Base-by-base conservation (phyloP, 2,888 invertebrate genomes). In the Tachystola acroxantha region DNA sequence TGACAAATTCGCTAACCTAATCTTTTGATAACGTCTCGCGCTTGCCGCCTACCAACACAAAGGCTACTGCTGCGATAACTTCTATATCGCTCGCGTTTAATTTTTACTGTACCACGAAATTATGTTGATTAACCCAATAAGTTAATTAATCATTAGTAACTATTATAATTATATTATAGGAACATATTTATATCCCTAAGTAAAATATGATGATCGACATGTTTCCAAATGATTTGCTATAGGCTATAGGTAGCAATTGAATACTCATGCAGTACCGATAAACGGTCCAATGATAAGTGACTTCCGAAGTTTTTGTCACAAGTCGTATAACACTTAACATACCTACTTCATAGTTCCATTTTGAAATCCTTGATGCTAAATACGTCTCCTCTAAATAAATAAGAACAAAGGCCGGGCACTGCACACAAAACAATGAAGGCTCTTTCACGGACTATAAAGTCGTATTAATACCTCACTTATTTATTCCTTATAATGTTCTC, bases 401-500 rank as follows among this genome's bases (percentile, higher is more conserved):
- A 53, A 50, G 60, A 64, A 72, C 69, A 70, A 71, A 67, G 58
- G 51, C 55, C 47, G 51, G 42, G 59, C 51, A 57, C 52, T 58
- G 54, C 51, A 56, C 51, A 61, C 59, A 62, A 68, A 75, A 79
- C 80, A 82, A 79, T 79, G 76, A 71, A 71, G 64, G 65, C 72
- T 78, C 64, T 80, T 82, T 82, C 80, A 84, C 77, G 81, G 71
- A 71, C 76, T 81, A 79, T 82, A 82, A 82, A 81, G 68, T 64
- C 61, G 66, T 74, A 81, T 81, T 81, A 79, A 77, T 80, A 79
- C 73, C 63, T 68, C 66, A 76, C 68, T 74, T 82, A 84, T 84
- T 80, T 82, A 81, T 81, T 80, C 68, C 65, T 73, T 77, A 77
- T 78, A 81, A 80, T 82, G 82, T 82, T 84, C 76, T 79, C 80